These are phyloP conservation scores for Schizopygopsis pylzovi DNA, from an alignment of 2,797 vertebrate genomes.

Conservation along the genomic window DNA sequence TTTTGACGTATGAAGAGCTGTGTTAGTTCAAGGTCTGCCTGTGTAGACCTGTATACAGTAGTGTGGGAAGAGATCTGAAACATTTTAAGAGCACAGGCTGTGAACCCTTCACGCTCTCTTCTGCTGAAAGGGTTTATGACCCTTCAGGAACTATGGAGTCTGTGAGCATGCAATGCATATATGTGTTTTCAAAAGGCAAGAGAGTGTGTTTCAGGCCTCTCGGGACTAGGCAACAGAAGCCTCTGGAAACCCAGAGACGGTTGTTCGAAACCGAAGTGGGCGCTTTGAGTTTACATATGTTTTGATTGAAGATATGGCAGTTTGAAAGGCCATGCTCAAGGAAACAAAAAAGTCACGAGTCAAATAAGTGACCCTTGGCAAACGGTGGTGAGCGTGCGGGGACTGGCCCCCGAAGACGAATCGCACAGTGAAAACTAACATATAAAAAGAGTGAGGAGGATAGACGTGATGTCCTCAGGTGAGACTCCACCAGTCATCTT, in stretches of 20 bases:
- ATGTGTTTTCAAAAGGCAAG: slow-evolving; percentile 62
- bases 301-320: slow-evolving; percentile 52
- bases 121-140: slow-evolving; percentile 35
- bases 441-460: slow-evolving; percentile 29
- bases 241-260: slow-evolving; percentile 36
- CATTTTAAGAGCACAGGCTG: slow-evolving; percentile 32
- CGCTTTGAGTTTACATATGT: slow-evolving; percentile 30
- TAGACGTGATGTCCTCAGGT: slow-evolving; percentile 37
- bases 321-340: slow-evolving; percentile 72
- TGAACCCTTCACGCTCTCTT: slow-evolving; percentile 11
- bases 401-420: slow-evolving; percentile 57
- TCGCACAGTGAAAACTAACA: slow-evolving; percentile 56
- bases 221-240: slow-evolving; percentile 45
- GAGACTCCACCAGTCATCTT: slow-evolving; percentile 57
- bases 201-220: slow-evolving; percentile 52
- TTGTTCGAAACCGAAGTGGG: slow-evolving; percentile 45
- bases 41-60: slow-evolving; percentile 52
- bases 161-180: slow-evolving; percentile 55
- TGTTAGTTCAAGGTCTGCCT: slow-evolving; percentile 53
- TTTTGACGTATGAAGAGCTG: slow-evolving; percentile 62
- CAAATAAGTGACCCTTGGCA: slow-evolving; percentile 68
- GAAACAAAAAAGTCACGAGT: slow-evolving; percentile 58
- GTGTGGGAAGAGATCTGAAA: slow-evolving; percentile 51
- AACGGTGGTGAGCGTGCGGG: slow-evolving; percentile 61
- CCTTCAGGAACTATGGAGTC: slow-evolving; percentile 40